A percentile compares a stretch with the other conserved stretches of the same genome.
phyloP scores from a whole-genome alignment of 2,888 invertebrate species.

The Dermolepida albohirtum region DNA sequence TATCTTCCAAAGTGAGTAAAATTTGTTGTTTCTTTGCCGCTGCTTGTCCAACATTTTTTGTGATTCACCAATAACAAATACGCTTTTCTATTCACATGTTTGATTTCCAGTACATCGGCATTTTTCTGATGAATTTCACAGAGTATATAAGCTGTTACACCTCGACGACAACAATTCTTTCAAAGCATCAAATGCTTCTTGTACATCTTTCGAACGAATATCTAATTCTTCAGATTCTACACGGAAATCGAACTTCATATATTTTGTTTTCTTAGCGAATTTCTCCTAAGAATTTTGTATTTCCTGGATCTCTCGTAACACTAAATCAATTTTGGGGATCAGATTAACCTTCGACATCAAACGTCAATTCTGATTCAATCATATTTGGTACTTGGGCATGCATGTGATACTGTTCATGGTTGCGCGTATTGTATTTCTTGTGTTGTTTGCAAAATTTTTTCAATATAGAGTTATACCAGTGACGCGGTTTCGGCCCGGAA shows the following conservation, averaged over 20 bases:
- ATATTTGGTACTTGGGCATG: no score
- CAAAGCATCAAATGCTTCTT: conserved; percentile 67
- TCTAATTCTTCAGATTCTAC: conserved; percentile 71
- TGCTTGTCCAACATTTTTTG: conserved; percentile 70
- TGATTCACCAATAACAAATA: conserved; percentile 69
- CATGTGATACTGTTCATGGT: no score
- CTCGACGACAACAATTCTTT: conserved; percentile 67
- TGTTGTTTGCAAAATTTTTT: no score
- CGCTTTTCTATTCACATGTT: conserved; percentile 70
- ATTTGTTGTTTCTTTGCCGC: conserved; percentile 64
- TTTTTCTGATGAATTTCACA: conserved; percentile 70
- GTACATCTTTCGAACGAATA: conserved; percentile 66
- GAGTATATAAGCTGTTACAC: conserved; percentile 68
- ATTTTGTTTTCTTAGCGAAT: conserved; percentile 60
- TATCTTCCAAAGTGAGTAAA: conserved; percentile 63
- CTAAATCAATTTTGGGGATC: conserved; percentile 68
- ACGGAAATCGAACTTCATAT: conserved; percentile 63
- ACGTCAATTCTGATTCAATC: no score
- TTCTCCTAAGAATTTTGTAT: conserved; percentile 60
- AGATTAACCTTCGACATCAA: conserved; percentile 68
- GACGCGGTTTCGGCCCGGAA: no score
- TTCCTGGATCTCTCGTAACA: conserved; percentile 67
- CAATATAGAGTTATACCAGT: no score
- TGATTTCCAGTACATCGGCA: conserved; percentile 68
- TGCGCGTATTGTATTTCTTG: no score